Percentiles rank a stretch among this genome's conserved stretches.
These are phyloP conservation scores for Apostichopus japonicus DNA, from an alignment of 35 echinoderm and acorn worm species.

Conservation along the genomic window DNA sequence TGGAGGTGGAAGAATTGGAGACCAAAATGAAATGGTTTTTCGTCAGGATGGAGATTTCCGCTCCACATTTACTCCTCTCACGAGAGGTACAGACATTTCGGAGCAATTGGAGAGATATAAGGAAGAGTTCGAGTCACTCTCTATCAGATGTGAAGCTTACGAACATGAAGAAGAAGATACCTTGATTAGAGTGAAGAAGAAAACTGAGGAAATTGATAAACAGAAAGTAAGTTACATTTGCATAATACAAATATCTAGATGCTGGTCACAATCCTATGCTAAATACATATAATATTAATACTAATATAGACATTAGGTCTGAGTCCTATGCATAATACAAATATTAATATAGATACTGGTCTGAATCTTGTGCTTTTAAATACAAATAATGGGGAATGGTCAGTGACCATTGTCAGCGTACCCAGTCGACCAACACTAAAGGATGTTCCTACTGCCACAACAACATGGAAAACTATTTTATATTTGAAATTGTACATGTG, in stretches of 20 bases:
- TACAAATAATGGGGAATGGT: no score
- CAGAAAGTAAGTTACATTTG: constrained; percentile 53
- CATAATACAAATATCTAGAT: no score
- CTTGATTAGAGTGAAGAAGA: constrained; percentile 51
- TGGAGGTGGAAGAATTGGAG: neutral
- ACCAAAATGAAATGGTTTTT: neutral
- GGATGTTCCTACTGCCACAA: no score
- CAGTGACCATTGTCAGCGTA: no score
- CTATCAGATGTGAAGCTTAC: constrained; percentile 70
- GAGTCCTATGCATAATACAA: no score
- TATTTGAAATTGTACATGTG: no score
- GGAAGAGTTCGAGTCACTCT: constrained; percentile 59
- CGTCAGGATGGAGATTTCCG: neutral
- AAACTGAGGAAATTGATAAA: constrained; percentile 46
- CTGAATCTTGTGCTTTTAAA: no score
- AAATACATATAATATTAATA: neutral
- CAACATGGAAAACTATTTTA: no score
- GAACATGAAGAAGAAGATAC: constrained; percentile 63
- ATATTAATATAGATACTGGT: no score
- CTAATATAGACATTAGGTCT: neutral
- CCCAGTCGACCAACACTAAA: no score
- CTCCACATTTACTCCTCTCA: constrained; percentile 29
- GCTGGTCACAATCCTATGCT: no score
- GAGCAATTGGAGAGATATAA: constrained; percentile 53
- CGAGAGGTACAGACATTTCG: constrained; percentile 10